Conservation (phyloP, 1,140 invertebrate genomes). For the Drosophila varians region DNA sequence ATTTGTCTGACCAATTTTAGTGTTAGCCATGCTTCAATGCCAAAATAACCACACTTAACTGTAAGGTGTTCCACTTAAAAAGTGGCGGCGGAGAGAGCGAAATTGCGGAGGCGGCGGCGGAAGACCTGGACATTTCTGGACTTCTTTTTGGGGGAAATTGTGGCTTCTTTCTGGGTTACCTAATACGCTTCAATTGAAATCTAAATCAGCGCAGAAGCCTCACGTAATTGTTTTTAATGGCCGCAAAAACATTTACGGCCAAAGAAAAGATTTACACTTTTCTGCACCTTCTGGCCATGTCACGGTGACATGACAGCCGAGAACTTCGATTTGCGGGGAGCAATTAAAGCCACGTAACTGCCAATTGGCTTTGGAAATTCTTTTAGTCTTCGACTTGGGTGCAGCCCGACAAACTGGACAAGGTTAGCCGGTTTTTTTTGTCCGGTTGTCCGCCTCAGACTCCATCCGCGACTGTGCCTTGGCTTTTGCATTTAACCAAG, state of each 20-base stretch:
- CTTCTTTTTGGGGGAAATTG: slow-evolving; percentile 20
- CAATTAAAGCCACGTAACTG: slow-evolving; percentile 71
- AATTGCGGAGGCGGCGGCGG: slow-evolving; percentile 8
- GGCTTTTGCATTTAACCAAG: slow-evolving; percentile 17
- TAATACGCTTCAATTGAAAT: slow-evolving; percentile 59
- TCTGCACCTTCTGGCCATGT: slow-evolving; percentile 50
- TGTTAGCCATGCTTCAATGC: slow-evolving; percentile 47
- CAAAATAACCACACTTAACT: slow-evolving; percentile 52
- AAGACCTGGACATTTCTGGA: slow-evolving; percentile 37
- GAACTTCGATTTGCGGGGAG: slow-evolving; percentile 22
- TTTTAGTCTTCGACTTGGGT: slow-evolving; percentile 63
- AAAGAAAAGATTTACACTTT: too few species aligned
- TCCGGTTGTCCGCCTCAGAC: background rate
- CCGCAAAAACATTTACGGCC: slow-evolving; percentile 13
- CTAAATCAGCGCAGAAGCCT: slow-evolving; percentile 41
- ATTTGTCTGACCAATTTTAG: slow-evolving; percentile 60
- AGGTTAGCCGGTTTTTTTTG: slow-evolving; percentile 68
- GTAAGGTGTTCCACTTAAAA: slow-evolving; percentile 66
- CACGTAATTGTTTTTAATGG: slow-evolving; percentile 74
- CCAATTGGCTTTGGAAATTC: slow-evolving; percentile 72
- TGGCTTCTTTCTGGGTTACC: slow-evolving; percentile 22
- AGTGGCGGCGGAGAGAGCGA: background rate
- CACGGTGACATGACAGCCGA: slow-evolving; percentile 59
- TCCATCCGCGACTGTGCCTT: slow-evolving; percentile 2
- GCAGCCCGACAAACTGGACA: slow-evolving; percentile 67